phyloP scores from a whole-genome alignment of 2,888 invertebrate genomes.

The Anthoptus insignis region DNA sequence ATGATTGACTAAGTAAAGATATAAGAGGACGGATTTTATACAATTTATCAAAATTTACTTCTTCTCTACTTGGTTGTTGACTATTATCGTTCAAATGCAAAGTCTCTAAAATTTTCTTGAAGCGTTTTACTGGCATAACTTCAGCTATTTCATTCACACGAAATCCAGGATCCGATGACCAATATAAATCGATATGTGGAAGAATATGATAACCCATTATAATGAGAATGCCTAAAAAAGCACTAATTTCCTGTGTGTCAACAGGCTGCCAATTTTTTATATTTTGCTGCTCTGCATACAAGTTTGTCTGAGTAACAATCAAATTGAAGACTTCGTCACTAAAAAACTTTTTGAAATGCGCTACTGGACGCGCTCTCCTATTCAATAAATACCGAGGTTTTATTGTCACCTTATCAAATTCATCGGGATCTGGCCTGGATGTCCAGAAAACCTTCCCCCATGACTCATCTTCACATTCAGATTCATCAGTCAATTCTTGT shows the following conservation, averaged over 20 bases:
- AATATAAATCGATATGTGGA: constrained; percentile 50
- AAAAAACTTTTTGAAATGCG: constrained; percentile 41
- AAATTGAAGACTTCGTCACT: constrained; percentile 43
- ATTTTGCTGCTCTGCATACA: constrained; percentile 45
- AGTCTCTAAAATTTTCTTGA: constrained; percentile 49
- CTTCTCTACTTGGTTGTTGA: constrained; percentile 45
- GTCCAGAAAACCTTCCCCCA: constrained; percentile 46
- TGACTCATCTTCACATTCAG: constrained; percentile 47
- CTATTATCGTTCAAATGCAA: constrained; percentile 51
- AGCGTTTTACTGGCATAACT: constrained; percentile 50
- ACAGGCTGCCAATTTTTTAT: constrained; percentile 46
- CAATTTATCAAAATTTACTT: constrained; percentile 44
- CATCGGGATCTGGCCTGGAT: constrained; percentile 42
- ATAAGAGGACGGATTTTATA: constrained; percentile 46
- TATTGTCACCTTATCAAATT: constrained; percentile 46
- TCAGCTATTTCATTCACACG: constrained; percentile 49
- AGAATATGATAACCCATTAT: constrained; percentile 49
- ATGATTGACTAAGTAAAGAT: constrained; percentile 29
- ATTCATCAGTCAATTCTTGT: constrained; percentile 38
- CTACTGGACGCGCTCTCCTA: constrained; percentile 40
- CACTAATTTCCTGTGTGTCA: constrained; percentile 45
- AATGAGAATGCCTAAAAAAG: constrained; percentile 51
- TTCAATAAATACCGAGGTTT: constrained; percentile 43
- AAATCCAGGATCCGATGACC: constrained; percentile 50
- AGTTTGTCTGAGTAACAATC: constrained; percentile 46